Conservation (phyloP, 2,797 vertebrate genomes). For the Scyliorhinus canicula region DNA sequence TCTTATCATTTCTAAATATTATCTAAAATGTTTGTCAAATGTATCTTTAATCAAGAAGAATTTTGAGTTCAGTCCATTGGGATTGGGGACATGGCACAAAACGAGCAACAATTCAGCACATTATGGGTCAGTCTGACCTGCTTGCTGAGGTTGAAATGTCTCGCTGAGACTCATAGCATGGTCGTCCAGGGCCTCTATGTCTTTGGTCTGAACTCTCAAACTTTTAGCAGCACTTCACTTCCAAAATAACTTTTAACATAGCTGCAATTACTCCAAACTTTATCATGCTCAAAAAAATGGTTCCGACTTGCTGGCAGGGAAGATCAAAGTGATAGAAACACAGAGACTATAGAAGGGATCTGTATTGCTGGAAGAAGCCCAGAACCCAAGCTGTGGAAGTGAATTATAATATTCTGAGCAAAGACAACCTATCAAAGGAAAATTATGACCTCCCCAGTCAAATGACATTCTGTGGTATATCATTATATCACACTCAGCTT, state of each 20-base stretch:
- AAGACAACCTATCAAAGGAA: not conserved
- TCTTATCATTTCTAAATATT: not conserved
- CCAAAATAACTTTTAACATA: not conserved
- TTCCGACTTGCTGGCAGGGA: not conserved
- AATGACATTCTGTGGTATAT: conserved; percentile 3
- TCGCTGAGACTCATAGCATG: too few species aligned
- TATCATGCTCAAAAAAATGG: not conserved
- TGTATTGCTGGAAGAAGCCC: not conserved
- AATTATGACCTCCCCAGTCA: conserved; percentile 4
- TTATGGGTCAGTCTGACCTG: not conserved
- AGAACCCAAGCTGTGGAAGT: not conserved
- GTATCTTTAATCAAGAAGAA: not conserved
- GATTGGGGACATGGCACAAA: not conserved
- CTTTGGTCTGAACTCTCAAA: not conserved
- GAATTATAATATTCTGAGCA: not conserved
- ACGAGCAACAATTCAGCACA: not conserved
- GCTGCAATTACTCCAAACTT: not conserved
- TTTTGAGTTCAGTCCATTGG: not conserved
- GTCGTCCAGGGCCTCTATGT: not conserved
- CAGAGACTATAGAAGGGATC: not conserved
- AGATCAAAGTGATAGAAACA: not conserved
- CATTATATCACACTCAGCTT: not conserved
- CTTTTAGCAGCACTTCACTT: not conserved
- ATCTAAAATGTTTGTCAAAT: not conserved
- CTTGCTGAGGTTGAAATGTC: not conserved